Evolutionary conservation across 2,797 vertebrate species (phyloP).

Genomic region (Falco cherrug): DNA sequence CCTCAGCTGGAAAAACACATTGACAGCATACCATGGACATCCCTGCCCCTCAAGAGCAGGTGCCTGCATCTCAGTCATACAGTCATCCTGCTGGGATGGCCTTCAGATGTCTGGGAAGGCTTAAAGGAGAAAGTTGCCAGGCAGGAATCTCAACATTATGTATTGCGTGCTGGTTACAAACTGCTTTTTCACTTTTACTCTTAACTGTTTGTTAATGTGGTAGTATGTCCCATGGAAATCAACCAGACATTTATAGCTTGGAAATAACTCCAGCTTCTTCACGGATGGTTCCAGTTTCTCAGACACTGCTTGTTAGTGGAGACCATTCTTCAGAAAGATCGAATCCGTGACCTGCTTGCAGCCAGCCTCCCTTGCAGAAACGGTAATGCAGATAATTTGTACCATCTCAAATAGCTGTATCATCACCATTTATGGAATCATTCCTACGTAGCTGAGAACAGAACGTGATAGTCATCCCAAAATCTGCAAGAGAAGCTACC

Average conservation of each 20-base stretch:
- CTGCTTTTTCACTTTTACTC: neutral
- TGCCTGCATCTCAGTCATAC: neutral
- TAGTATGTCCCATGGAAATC: neutral
- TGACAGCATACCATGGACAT: neutral
- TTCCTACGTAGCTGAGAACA: neutral
- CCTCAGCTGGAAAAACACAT: neutral
- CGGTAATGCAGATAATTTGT: neutral
- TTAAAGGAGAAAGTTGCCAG: neutral
- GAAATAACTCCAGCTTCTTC: neutral
- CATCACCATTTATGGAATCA: neutral
- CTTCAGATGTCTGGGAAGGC: neutral
- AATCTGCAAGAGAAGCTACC: neutral
- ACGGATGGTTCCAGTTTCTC: neutral
- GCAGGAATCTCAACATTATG: neutral
- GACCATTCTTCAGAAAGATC: neutral
- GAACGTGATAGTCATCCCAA: neutral
- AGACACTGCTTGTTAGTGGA: neutral
- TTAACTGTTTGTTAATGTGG: neutral
- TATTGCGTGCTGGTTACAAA: neutral
- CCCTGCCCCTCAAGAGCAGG: neutral
- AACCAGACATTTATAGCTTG: neutral
- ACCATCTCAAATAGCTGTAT: neutral
- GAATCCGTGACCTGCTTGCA: neutral
- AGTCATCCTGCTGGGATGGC: neutral
- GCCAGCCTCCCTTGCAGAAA: neutral